A percentile compares a stretch with the other conserved stretches of the same genome.
Evolutionary conservation across 53 echinoderm and acorn worm species (phyloP).

Genomic region (Zoroaster sp.): DNA sequence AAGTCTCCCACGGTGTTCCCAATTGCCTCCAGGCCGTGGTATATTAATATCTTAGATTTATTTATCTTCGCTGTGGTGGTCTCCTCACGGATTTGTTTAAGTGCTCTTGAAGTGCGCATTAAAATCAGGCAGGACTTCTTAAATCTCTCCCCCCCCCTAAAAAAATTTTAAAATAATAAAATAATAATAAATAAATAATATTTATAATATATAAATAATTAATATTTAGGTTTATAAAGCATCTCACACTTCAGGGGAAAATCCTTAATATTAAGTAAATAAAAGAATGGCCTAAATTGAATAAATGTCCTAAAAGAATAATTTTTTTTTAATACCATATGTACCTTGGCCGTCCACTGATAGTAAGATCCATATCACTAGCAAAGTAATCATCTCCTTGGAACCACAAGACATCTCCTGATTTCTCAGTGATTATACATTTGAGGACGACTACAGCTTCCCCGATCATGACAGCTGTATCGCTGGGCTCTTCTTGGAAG

Average conservation of each 20-base stretch:
- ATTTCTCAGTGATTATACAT: slow-evolving; percentile 66
- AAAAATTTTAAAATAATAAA: no score
- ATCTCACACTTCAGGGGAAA: no score
- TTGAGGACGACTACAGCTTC: slow-evolving; percentile 59
- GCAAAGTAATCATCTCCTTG: slow-evolving; percentile 43
- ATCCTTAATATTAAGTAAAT: no score
- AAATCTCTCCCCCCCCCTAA: no score
- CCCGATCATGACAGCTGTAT: slow-evolving; percentile 71
- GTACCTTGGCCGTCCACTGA: slow-evolving; percentile 52
- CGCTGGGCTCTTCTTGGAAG: slow-evolving; percentile 70
- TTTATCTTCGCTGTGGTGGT: slow-evolving; percentile 21
- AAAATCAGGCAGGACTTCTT: no score
- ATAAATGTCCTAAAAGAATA: no score
- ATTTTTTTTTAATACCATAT: no score
- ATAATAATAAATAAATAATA: no score
- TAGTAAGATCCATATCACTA: slow-evolving; percentile 1
- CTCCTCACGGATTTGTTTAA: background rate
- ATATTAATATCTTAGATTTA: slow-evolving; percentile 17
- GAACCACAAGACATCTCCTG: slow-evolving; percentile 78
- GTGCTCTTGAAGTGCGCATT: background rate
- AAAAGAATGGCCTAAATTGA: no score
- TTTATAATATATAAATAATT: no score
- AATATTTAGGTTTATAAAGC: no score
- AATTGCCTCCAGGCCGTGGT: background rate
- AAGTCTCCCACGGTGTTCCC: background rate